Conservation (phyloP, 2,113 vertebrate genomes). For the Eubucco bourcierii region DNA sequence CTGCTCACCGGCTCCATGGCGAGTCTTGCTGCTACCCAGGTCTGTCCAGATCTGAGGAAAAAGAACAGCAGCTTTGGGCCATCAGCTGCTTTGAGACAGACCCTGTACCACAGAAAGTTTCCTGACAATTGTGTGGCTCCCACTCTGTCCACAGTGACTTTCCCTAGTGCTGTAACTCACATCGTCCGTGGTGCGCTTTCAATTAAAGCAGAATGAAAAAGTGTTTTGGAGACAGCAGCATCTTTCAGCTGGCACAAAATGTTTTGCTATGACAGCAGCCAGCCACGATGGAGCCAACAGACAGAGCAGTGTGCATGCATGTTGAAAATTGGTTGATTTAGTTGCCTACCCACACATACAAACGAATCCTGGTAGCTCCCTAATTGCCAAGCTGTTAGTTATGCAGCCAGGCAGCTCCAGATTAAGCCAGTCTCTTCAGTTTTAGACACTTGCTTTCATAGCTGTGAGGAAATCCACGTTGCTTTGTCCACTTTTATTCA, state of each 20-base stretch:
- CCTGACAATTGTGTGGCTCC: background rate
- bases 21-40: background rate
- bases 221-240: background rate
- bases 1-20: background rate
- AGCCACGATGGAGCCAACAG: conserved; percentile 28
- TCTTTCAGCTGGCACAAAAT: conserved; percentile 9
- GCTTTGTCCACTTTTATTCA: conserved; percentile 15
- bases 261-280: conserved; percentile 30
- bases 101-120: background rate
- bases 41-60: background rate
- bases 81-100: background rate
- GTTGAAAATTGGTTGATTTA: conserved; percentile 66
- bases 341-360: conserved; percentile 13
- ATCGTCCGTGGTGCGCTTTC: fast-evolving
- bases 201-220: background rate
- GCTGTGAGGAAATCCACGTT: background rate
- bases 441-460: conserved; percentile 38
- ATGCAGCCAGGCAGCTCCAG: conserved; percentile 29
- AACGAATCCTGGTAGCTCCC: background rate
- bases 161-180: background rate
- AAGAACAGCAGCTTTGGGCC: background rate
- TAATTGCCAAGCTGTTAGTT: conserved; percentile 46
- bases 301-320: conserved; percentile 55
- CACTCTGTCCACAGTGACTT: fast-evolving
- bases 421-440: conserved; percentile 28